phyloP scores from a whole-genome alignment of 2,113 vertebrate genomes.

The Siniperca chuatsi region DNA sequence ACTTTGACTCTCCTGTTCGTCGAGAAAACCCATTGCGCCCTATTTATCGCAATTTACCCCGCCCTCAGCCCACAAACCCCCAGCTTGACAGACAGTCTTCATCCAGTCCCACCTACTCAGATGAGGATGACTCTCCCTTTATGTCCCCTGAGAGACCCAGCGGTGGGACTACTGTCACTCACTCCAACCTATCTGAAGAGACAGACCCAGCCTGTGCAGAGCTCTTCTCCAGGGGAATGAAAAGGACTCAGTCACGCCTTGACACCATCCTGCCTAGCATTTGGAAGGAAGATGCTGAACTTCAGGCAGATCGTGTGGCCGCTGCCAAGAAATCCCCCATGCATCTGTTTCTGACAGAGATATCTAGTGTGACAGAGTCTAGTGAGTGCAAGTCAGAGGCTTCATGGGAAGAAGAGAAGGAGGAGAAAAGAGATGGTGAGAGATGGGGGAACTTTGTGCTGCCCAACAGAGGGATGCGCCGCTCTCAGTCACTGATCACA shows the following conservation, averaged over 20 bases:
- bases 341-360: slow-evolving; percentile 86
- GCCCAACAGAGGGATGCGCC: slow-evolving; percentile 80
- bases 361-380: slow-evolving; percentile 78
- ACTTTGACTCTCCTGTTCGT: slow-evolving; percentile 78
- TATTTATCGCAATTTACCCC: slow-evolving; percentile 80
- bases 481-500: slow-evolving; percentile 82
- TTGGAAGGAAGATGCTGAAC: slow-evolving; percentile 85
- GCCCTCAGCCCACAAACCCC: slow-evolving; percentile 69
- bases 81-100: slow-evolving; percentile 81
- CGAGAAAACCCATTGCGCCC: slow-evolving; percentile 78
- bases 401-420: slow-evolving; percentile 69
- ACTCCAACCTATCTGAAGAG: slow-evolving; percentile 81
- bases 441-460: slow-evolving; percentile 71
- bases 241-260: slow-evolving; percentile 86
- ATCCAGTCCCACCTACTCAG: slow-evolving; percentile 84
- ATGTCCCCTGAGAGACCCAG: slow-evolving; percentile 79
- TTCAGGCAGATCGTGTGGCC: slow-evolving; percentile 76
- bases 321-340: slow-evolving; percentile 84
- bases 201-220: slow-evolving; percentile 76
- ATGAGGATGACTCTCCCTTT: slow-evolving; percentile 85
- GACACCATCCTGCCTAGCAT: slow-evolving; percentile 85
- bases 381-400: slow-evolving; percentile 72
- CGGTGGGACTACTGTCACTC: slow-evolving; percentile 68
- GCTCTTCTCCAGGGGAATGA: slow-evolving; percentile 85
- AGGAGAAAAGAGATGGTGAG: slow-evolving; percentile 67